These are phyloP conservation scores for Adelges cooleyi DNA, from an alignment of 1,140 invertebrate genomes.

Conservation along the genomic window DNA sequence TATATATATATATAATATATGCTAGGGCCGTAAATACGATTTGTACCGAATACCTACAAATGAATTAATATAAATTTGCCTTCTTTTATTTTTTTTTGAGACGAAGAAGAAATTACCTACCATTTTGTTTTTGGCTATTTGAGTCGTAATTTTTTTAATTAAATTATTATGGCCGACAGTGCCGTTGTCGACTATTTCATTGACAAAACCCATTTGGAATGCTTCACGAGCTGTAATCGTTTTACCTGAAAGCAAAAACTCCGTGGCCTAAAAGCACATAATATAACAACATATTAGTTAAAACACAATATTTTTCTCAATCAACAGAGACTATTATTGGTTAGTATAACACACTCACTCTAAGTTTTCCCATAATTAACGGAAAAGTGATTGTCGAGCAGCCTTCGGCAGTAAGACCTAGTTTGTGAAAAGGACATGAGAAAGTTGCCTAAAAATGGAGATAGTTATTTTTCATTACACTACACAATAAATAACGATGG, in stretches of 20 bases:
- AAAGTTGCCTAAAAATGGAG: slow-evolving; percentile 60
- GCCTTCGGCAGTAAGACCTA: slow-evolving; percentile 73
- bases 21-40: too few relatives aligned
- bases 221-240: slow-evolving; percentile 69
- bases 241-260: slow-evolving; percentile 48
- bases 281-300: too few relatives aligned
- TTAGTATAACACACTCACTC: slow-evolving; percentile 41
- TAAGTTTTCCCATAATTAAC: slow-evolving; percentile 61
- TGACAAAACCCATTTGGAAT: slow-evolving; percentile 55
- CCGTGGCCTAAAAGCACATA: neutral
- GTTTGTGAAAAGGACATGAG: slow-evolving; percentile 66
- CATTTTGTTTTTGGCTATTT: slow-evolving; percentile 1
- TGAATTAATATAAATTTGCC: too few relatives aligned
- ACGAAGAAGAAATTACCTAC: neutral
- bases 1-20: too few relatives aligned
- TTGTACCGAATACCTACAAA: too few relatives aligned
- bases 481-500: too few relatives aligned
- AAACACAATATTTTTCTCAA: too few relatives aligned
- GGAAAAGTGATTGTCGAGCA: slow-evolving; percentile 76
- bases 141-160: neutral
- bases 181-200: slow-evolving; percentile 48
- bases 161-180: neutral
- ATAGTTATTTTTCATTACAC: slow-evolving; percentile 37
- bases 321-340: too few relatives aligned
- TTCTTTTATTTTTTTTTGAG: neutral